phyloP scores from a whole-genome alignment of 2,888 invertebrate species.

The Cryptocephalus moraei region DNA sequence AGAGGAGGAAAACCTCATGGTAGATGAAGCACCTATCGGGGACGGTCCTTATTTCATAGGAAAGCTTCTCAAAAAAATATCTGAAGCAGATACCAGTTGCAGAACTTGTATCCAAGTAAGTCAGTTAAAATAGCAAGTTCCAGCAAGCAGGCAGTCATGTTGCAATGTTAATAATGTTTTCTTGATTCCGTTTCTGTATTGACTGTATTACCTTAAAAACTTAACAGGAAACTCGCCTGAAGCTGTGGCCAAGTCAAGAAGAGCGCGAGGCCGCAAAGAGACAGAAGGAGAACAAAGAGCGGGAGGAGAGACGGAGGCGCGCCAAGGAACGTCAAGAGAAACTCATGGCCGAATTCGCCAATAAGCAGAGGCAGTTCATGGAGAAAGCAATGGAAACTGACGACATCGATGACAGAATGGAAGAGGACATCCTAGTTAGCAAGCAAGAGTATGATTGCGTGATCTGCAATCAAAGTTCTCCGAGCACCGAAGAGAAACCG shows the following conservation, averaged over 20 bases:
- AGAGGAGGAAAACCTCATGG: slow-evolving; percentile 31
- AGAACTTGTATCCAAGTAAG: slow-evolving; percentile 49
- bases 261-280: slow-evolving; percentile 69
- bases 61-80: slow-evolving; percentile 66
- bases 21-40: slow-evolving; percentile 47
- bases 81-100: slow-evolving; percentile 59
- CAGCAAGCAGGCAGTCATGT: too few relatives aligned
- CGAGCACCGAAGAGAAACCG: slow-evolving; percentile 72
- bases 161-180: too few relatives aligned
- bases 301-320: slow-evolving; percentile 71
- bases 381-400: slow-evolving; percentile 61
- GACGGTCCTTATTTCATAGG: slow-evolving; percentile 85
- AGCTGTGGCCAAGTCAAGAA: slow-evolving; percentile 73
- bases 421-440: slow-evolving; percentile 44
- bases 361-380: slow-evolving; percentile 85
- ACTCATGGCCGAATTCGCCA: slow-evolving; percentile 87
- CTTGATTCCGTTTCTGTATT: too few relatives aligned
- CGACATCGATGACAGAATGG: slow-evolving; percentile 36
- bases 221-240: slow-evolving; percentile 51
- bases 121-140: neutral
- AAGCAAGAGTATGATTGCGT: slow-evolving; percentile 84
- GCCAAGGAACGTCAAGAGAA: slow-evolving; percentile 86
- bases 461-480: slow-evolving; percentile 73
- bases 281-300: slow-evolving; percentile 57
- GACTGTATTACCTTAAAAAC: too few relatives aligned